Evolutionary conservation across 2,888 invertebrate species (phyloP), one percentile per base, ranked within the genome.

Genomic region (Norana najaformis): DNA sequence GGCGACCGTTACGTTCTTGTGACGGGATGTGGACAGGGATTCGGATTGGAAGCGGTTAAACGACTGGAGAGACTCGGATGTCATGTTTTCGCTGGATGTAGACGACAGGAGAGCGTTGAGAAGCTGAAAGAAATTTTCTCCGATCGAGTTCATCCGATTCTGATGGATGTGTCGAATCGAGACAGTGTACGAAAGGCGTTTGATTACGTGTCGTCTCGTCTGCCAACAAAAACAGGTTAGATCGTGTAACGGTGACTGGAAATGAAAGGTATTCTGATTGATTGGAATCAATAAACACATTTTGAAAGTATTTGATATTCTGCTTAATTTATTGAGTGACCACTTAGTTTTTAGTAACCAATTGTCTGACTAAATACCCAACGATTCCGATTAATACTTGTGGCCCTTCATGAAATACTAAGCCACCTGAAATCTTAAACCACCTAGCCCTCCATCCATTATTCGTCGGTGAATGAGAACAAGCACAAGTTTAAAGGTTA

Each of bases 21-120:
- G 69, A 91, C 91, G 1, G 91, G 91, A 35, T 91, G 91, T 90
- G 91, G 90, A 34, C 69, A 88, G 47, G 91, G 91, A 34, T 91
- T 91, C 83, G 91, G 91, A 8, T 47, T 88, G 0, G 91, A 89
- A 47, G 69, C 69, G 14, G 89, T 53, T 69, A 89, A 69, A 38
- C 82, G 83, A 35, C 88, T 91, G 14, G 91, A 91, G 35, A 38
- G 82, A 35, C 83, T 90, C n/a, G 91, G 91, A 35, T 90, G 88
- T 38, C 83, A 89, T 47, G 90, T 91, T 0, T 83, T 90, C 36
- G 91, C 91, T n/a, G 91, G 88, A 14, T 91, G 91, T 39, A 83
- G 90, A 53, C 85, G 89, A n/a, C 89, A 91, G 53, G 88, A 90
- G 36, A 89, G 90, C 14, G 90, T 90, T 37, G 85, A 82, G 30